A percentile compares a stretch with the other conserved stretches of the same genome.
Conservation (phyloP, 2,888 invertebrate species). For the Carterocephalus palaemon region DNA sequence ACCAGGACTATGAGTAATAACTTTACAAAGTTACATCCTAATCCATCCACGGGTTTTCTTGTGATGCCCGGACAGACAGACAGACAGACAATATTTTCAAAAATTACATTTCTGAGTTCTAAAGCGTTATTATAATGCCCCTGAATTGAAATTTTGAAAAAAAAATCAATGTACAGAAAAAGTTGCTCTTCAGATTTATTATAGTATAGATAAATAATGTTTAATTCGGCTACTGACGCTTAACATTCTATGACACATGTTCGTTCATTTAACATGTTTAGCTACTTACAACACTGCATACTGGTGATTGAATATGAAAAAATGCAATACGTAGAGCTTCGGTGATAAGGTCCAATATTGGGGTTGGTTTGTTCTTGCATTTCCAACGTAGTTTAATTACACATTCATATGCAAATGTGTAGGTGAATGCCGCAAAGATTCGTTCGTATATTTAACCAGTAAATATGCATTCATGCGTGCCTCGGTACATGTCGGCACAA, state of each 20-base stretch:
- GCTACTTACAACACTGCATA: slow-evolving; percentile 16
- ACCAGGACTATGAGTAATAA: no score
- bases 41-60: no score
- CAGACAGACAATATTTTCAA: no score
- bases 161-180: no score
- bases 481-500: slow-evolving; percentile 60
- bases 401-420: slow-evolving; percentile 76
- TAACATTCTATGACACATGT: slow-evolving; percentile 3
- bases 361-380: slow-evolving; percentile 29
- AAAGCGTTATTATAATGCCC: no score
- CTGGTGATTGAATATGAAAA: slow-evolving; percentile 3
- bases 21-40: no score
- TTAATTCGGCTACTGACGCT: not conserved
- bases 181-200: no score
- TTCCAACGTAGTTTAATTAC: slow-evolving; percentile 70
- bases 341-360: slow-evolving; percentile 41
- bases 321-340: slow-evolving; percentile 26
- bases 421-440: slow-evolving; percentile 68
- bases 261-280: slow-evolving; percentile 13
- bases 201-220: slow-evolving; percentile 9
- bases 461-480: slow-evolving; percentile 70
- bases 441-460: slow-evolving; percentile 59
- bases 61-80: no score
- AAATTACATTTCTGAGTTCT: no score
- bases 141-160: no score